Evolutionary conservation across 1,140 invertebrate genomes (phyloP), one percentile per base, ranked within the genome.

Genomic region (Drosophila ercepeae): DNA sequence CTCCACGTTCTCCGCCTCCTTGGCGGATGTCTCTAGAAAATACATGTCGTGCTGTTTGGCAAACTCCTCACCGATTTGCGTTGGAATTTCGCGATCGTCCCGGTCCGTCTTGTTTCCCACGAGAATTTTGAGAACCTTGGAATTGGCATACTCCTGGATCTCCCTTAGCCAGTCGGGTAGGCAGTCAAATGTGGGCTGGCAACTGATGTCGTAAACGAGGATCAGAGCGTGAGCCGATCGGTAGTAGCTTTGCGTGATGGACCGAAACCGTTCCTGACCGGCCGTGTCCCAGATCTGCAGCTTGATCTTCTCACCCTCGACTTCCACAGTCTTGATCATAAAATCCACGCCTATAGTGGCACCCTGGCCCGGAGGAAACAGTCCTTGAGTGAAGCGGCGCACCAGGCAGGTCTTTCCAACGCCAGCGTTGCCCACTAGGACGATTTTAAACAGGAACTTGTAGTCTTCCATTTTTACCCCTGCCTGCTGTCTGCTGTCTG

Each of bases 261-360:
- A 99, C 63, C 98, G 94, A 92, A 99, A 99, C 77, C 98, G 93
- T 92, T 99, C 98, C 91, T 99, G 98, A 0, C 98, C 89, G 16
- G 89, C 90, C 0, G 90, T 91, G 59, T 99, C 98, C 98, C 98
- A 99, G 84, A 99, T 99, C 94, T 98, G 97, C 61, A 99, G 93
- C 97, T 99, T 99, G 48, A 99, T 96, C 95, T 98, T 97, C 93
- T 99, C 98, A 90, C 98, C 98, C 91, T 99, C 98, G 59, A 99
- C 96, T 93, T 98, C 97, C 7, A 99, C 96, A 60, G 98, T 99
- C 93, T 99, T 99, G 88, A 99, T 99, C 95, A 99, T 99, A 91
- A 99, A 99, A 94, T 99, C 99, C 9, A 99, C 99, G 57, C 99
- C 99, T 81, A 99, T 99, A 2, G 99, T 99, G 63, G 98, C 98